Base-by-base conservation (phyloP, 1,140 invertebrate genomes). In the Atta texana region DNA sequence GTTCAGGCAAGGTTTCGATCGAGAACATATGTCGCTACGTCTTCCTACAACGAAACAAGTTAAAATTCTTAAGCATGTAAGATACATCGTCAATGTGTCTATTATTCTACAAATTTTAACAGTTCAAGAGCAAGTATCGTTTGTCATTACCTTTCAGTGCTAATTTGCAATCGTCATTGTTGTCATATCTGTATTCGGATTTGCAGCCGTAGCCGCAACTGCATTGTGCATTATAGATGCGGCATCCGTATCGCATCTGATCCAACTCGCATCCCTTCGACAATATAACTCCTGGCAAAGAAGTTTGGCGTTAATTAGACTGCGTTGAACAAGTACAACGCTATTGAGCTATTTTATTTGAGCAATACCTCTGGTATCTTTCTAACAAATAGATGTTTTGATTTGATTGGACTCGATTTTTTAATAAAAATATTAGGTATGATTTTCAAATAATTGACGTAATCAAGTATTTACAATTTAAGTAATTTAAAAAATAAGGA, bases 1-100 rank as follows among this genome's bases (percentile, higher is more conserved):
- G 88, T 97, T 95, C 71, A 96, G 53, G 90, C 97, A 97, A 10
- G 97, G 97, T 68, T 95, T 95, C 12, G 89, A 78, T 71, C 94
- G 93, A 76, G 92, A 94, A 89, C 97, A 97, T 34, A 96, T 95
- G 91, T 97, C 97, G 8, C 94, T 95, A 84, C 95, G 95, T 88
- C 96, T 95, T 85, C 97, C 97, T 97, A 89, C 31, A 86, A 49
- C 28, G 24, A 74, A 18, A 76, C 14, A 39, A 61, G 3, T 57
- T 34, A 74, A 34, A 55, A 14, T 39, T 53, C 3, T 75, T 14
- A 31, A 49, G 12, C 10, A 0, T 59, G 3, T 69, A 68, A 53
- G 21, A 10, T 31, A 80, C 2, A 21, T 31, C 10, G 1, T n/a
- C 21, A 71, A 16, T 21, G 5, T 61, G 12, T 34, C 31, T 61